Conservation (phyloP, 2,797 vertebrate genomes). For the Oreonectes daqikongensis region DNA sequence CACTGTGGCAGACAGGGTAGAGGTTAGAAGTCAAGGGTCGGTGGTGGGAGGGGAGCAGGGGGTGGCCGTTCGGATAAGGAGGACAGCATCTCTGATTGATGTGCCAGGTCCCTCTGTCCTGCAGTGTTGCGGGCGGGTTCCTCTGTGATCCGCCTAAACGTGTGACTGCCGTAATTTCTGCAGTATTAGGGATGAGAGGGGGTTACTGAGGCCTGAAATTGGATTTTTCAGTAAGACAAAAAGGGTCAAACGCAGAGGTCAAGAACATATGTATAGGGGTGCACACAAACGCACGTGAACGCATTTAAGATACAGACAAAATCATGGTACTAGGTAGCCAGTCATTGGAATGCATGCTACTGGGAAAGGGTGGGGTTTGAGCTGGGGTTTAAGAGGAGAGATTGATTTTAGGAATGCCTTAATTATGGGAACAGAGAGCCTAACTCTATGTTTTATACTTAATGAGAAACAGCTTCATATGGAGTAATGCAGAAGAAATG, state of each 20-base stretch:
- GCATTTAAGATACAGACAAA: slow-evolving; percentile 1
- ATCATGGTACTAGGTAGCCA: slow-evolving; percentile 29
- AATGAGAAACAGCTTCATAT: slow-evolving; percentile 73
- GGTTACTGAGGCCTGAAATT: slow-evolving; percentile 64
- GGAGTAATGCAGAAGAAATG: slow-evolving; percentile 54
- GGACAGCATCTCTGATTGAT: slow-evolving; percentile 44
- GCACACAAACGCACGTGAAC: slow-evolving; percentile 64
- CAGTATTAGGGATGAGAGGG: slow-evolving; percentile 58
- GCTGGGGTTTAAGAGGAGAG: slow-evolving; percentile 52
- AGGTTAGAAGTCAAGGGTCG: slow-evolving; percentile 68
- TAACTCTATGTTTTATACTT: slow-evolving; percentile 65
- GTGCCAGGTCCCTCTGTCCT: slow-evolving; percentile 24
- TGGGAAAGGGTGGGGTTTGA: slow-evolving; percentile 49
- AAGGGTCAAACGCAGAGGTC: slow-evolving; percentile 62
- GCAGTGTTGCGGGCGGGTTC: slow-evolving; percentile 13
- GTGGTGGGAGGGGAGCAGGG: slow-evolving; percentile 18
- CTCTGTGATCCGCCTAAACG: slow-evolving; percentile 42
- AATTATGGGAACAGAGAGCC: slow-evolving; percentile 63
- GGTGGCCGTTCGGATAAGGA: not conserved
- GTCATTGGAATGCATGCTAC: slow-evolving; percentile 69
- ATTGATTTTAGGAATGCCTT: slow-evolving; percentile 60
- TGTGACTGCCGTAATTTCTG: slow-evolving; percentile 13
- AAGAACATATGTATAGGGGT: slow-evolving; percentile 53
- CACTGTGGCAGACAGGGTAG: slow-evolving; percentile 65
- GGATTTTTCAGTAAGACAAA: slow-evolving; percentile 64